A percentile compares a stretch with the other conserved stretches of the same genome.
Evolutionary conservation across 1,140 invertebrate species (phyloP).

Genomic region (Drosophila kikkawai): DNA sequence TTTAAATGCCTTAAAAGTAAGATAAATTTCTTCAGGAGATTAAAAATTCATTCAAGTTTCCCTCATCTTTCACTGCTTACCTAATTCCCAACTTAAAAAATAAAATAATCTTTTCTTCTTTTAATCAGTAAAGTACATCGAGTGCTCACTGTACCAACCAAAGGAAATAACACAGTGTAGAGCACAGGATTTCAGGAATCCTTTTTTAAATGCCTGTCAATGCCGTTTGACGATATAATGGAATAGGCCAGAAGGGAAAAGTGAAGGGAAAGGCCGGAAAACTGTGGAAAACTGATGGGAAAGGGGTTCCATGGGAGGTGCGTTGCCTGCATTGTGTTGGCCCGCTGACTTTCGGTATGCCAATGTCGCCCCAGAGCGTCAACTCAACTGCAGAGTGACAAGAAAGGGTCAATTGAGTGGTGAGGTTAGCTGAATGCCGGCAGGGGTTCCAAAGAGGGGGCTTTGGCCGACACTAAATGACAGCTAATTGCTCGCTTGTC

Average conservation of each 20-base stretch:
- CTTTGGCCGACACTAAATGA: slow-evolving; percentile 34
- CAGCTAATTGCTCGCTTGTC: slow-evolving; percentile 57
- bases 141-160: background rate
- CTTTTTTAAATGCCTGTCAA: slow-evolving; percentile 60
- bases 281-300: background rate
- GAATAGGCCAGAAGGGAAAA: background rate
- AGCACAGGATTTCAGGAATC: slow-evolving; percentile 27
- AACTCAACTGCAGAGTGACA: slow-evolving; percentile 40
- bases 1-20: too few relatives aligned
- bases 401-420: slow-evolving; percentile 30
- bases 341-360: slow-evolving; percentile 34
- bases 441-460: background rate
- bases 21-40: too few relatives aligned
- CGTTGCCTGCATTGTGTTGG: slow-evolving; percentile 29
- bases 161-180: background rate
- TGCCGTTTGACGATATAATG: slow-evolving; percentile 52
- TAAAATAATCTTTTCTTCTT: too few relatives aligned
- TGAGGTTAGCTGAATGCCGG: slow-evolving; percentile 3
- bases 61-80: background rate
- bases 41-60: background rate
- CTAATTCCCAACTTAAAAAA: background rate
- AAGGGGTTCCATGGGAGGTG: background rate
- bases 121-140: background rate
- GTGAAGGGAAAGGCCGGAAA: background rate
- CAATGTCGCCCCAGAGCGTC: slow-evolving; percentile 40